Base-by-base conservation (phyloP, 2,113 vertebrate species). In the Apodemus sylvaticus region DNA sequence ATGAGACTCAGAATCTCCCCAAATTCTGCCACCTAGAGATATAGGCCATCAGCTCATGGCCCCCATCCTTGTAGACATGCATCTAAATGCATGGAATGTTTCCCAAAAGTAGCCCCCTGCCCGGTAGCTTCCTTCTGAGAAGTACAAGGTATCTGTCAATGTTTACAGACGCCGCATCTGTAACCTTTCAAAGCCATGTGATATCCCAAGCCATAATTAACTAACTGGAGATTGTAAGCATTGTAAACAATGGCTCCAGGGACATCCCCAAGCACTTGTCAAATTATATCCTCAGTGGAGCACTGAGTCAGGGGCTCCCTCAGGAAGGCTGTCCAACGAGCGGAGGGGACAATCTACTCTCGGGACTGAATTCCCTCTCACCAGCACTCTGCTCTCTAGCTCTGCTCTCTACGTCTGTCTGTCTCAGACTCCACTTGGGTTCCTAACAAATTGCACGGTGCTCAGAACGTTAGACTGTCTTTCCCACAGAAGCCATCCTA, bases 281-380 rank as follows among this genome's bases (percentile, higher is more conserved):
- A 92, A 93, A 73, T 83, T 96, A 92, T 16, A 92, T 60, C 76
- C 70, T 55, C 76, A 58, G 76, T 26, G 29, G 62, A 60, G 83
- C 45, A 68, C 68, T 78, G 82, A 89, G 42, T 66, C 76, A 86
- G 58, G 64, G n/a, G 89, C 39, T 94, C 76, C 70, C 29, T 76
- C 3, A 2, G 74, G 70, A 68, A 22, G 14, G 12, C 2, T 62
- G 39, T 94, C 81, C 81, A 45, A 9, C 42, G 51, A 86, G 24
- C 66, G n/a, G 51, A 13, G 16, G 19, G 73, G 73, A 45, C 11
- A 60, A 94, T 73, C 34, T 45, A 4, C 36, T 89, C 24, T 39
- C 60, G 22, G n/a, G 45, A 64, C 2, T 24, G n/a, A 81, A 83
- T 89, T 91, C 42, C 39, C 68, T 55, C 58, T 78, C 10, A 62